Evolutionary conservation across 2,888 invertebrate species (phyloP).

Genomic region (Apodemia mormo): DNA sequence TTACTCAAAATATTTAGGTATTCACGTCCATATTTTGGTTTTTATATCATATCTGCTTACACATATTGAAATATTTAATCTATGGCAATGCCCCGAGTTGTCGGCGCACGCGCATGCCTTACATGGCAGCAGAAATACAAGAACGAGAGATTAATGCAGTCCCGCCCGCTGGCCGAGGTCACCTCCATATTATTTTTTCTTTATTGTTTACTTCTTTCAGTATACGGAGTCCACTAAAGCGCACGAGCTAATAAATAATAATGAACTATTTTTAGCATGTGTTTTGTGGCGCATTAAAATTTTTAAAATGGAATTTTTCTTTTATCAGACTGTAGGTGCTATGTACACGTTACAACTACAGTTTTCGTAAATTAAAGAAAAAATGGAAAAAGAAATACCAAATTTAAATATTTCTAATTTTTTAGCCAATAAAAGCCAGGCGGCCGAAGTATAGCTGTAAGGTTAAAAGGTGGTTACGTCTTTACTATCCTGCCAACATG

Average conservation of each 20-base stretch:
- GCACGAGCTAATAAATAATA: constrained; percentile 29
- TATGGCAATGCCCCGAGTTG: constrained; percentile 52
- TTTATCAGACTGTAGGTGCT: neutral
- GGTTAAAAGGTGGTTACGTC: too few relatives aligned
- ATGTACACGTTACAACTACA: neutral
- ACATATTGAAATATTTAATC: constrained; percentile 38
- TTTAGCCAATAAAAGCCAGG: too few relatives aligned
- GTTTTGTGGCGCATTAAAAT: constrained; percentile 18
- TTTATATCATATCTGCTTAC: constrained; percentile 3
- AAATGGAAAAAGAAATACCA: neutral
- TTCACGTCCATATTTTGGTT: constrained; percentile 4
- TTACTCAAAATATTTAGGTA: neutral
- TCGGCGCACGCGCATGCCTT: constrained; percentile 69
- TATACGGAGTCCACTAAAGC: constrained; percentile 34
- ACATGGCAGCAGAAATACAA: constrained; percentile 70
- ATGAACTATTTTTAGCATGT: constrained; percentile 22
- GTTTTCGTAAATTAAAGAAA: neutral
- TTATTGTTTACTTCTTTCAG: constrained; percentile 53
- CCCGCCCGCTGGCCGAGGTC: constrained; percentile 56
- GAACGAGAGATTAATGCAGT: constrained; percentile 72
- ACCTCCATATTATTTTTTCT: constrained; percentile 57
- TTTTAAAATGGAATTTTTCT: neutral
- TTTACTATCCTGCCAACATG: too few relatives aligned
- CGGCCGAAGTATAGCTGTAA: too few relatives aligned
- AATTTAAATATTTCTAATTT: neutral